These are phyloP conservation scores for Drosophila planitibia DNA, from an alignment of 2,888 invertebrate genomes.

Conservation along the genomic window DNA sequence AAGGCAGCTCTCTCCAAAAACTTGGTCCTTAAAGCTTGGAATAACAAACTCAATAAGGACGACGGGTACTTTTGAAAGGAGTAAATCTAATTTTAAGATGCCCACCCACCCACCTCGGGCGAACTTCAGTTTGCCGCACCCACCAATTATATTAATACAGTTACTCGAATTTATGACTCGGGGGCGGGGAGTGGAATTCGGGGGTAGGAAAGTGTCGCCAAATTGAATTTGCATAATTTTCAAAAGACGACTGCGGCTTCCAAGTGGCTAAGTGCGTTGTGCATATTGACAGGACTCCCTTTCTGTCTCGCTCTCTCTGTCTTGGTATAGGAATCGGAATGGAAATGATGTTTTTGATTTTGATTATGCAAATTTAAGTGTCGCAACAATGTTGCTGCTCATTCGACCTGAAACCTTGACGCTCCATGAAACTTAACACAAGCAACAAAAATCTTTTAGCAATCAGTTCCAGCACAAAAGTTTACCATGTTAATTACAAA, in stretches of 20 bases:
- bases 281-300: slow-evolving; percentile 67
- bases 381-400: slow-evolving; percentile 78
- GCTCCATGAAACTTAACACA: slow-evolving; percentile 39
- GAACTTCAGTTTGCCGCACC: slow-evolving; percentile 30
- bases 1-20: not conserved
- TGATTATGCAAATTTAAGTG: slow-evolving; percentile 84
- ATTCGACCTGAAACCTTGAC: slow-evolving; percentile 67
- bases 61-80: slow-evolving; percentile 27
- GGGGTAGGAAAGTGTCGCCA: slow-evolving; percentile 63
- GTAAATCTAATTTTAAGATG: slow-evolving; percentile 78
- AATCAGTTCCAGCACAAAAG: slow-evolving; percentile 42
- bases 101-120: slow-evolving; percentile 5
- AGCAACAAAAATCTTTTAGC: slow-evolving; percentile 22
- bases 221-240: slow-evolving; percentile 82
- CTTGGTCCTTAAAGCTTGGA: slow-evolving; percentile 27
- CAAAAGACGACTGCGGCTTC: slow-evolving; percentile 74
- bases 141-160: slow-evolving; percentile 80
- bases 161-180: slow-evolving; percentile 78
- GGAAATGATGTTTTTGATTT: slow-evolving; percentile 83
- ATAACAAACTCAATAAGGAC: not conserved
- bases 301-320: not conserved
- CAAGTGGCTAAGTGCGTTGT: slow-evolving; percentile 71
- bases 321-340: slow-evolving; percentile 37
- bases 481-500: slow-evolving; percentile 65
- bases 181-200: slow-evolving; percentile 7